Evolutionary conservation across 2,888 invertebrate genomes (phyloP).

Genomic region (Mycogona germanica): DNA sequence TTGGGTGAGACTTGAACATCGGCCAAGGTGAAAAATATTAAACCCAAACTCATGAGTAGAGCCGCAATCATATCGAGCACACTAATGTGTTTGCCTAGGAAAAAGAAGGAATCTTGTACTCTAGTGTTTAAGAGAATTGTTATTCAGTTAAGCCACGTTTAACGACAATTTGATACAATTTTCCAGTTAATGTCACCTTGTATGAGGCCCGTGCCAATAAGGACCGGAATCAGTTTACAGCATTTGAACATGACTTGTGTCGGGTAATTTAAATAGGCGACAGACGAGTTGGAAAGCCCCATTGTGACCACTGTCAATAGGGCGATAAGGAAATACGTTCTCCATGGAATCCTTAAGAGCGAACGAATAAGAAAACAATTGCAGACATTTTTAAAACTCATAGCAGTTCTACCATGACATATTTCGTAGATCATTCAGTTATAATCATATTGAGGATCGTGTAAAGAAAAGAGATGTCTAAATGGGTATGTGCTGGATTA

Average conservation of each 20-base stretch:
- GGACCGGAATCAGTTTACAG: conserved; percentile 91
- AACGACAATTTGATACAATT: neutral
- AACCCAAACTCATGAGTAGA: conserved; percentile 70
- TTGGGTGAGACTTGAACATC: conserved; percentile 47
- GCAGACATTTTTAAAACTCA: conserved; percentile 1
- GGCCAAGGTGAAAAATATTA: conserved; percentile 83
- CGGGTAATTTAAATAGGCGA: conserved; percentile 91
- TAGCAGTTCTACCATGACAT: neutral
- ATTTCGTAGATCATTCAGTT: no score
- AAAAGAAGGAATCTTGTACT: neutral
- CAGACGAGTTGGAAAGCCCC: conserved; percentile 87
- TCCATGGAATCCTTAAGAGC: conserved; percentile 61
- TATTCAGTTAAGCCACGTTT: neutral
- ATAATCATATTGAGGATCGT: no score
- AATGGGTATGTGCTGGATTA: no score
- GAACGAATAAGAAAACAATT: conserved; percentile 14
- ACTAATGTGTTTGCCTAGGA: conserved; percentile 62
- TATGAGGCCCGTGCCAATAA: conserved; percentile 85
- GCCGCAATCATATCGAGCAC: conserved; percentile 74
- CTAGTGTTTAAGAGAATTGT: neutral
- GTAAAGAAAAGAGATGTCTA: no score
- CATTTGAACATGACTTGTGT: conserved; percentile 96
- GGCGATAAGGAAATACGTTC: conserved; percentile 67
- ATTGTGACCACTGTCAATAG: conserved; percentile 85
- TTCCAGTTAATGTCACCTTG: conserved; percentile 40